Evolutionary conservation across 2,888 invertebrate species (phyloP).

Genomic region (Athalia circularis): DNA sequence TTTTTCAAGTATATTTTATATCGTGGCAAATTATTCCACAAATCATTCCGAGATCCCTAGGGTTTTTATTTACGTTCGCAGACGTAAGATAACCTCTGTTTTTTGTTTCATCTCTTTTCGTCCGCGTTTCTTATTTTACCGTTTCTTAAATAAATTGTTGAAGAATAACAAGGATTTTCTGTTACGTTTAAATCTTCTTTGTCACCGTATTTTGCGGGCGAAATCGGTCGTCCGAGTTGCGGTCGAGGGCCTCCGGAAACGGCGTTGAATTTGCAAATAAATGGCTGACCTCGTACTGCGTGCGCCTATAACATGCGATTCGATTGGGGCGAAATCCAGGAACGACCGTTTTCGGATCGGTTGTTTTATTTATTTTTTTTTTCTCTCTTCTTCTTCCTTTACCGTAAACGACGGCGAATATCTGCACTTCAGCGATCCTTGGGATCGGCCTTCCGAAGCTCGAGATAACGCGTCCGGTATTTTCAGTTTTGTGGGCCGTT

Average conservation of each 20-base stretch:
- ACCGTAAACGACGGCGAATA: neutral
- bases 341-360: neutral
- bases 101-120: neutral
- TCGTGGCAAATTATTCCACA: neutral
- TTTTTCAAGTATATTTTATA: no score
- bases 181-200: constrained; percentile 20
- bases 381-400: no score
- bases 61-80: neutral
- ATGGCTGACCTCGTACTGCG: neutral
- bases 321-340: neutral
- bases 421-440: neutral
- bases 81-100: neutral
- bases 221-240: neutral
- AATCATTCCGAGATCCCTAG: neutral
- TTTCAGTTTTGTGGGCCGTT: constrained; percentile 22
- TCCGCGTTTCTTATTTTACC: neutral
- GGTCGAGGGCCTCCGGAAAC: neutral
- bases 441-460: neutral
- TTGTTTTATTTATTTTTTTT: no score
- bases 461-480: constrained; percentile 25
- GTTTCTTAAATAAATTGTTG: neutral
- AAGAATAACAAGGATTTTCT: constrained; percentile 19
- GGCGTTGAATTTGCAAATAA: constrained; percentile 26
- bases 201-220: constrained; percentile 2
- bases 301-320: neutral